Evolutionary conservation across 2,113 vertebrate genomes (phyloP).

Genomic region (Balaeniceps rex): DNA sequence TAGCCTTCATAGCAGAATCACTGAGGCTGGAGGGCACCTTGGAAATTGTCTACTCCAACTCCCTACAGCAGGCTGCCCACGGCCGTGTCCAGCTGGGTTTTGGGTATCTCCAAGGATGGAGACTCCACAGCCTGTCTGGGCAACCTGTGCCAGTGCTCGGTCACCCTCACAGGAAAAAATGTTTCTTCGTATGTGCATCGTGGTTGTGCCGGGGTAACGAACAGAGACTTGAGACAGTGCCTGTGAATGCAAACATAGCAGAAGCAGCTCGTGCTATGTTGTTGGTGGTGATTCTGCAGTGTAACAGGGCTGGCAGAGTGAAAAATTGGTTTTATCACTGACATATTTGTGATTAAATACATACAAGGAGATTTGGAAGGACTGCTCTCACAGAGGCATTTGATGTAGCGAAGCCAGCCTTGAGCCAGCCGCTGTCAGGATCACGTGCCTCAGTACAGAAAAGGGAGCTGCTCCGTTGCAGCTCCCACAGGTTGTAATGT

Average conservation of each 20-base stretch:
- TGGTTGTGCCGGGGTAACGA: neutral
- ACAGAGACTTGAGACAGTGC: neutral
- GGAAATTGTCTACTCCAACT: neutral
- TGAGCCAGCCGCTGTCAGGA: neutral
- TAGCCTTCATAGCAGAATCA: neutral
- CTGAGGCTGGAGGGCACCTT: neutral
- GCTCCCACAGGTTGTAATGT: neutral
- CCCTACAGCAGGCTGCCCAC: neutral
- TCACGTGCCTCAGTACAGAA: neutral
- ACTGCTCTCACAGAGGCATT: neutral
- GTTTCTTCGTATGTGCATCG: accelerated
- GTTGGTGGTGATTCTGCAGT: neutral
- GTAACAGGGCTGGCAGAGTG: neutral
- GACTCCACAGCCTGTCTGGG: neutral
- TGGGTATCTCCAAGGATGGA: neutral
- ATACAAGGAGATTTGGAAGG: neutral
- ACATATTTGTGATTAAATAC: neutral
- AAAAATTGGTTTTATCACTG: neutral
- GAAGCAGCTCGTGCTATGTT: neutral
- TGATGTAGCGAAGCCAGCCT: neutral
- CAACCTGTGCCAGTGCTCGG: neutral
- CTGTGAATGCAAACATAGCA: neutral
- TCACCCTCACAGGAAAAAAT: neutral
- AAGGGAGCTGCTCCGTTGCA: neutral
- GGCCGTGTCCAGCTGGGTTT: neutral